Evolutionary conservation across 2,888 invertebrate species (phyloP), one percentile per base, ranked within the genome.

Genomic region (Himalopsyche japonica): DNA sequence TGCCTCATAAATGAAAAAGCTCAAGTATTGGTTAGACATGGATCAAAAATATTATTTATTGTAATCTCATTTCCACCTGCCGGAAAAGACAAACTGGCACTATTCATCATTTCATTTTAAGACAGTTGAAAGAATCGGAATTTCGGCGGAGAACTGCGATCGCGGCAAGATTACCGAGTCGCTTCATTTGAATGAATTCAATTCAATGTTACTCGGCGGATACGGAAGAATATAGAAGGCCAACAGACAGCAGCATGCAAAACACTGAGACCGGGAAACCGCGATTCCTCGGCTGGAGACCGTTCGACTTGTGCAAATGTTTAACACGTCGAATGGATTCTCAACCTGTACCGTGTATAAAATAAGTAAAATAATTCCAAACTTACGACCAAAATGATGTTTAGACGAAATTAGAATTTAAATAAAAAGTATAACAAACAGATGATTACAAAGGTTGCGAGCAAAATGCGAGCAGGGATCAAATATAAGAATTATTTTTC

Each of bases 391-490:
- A 87, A 88, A 86, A 87, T 88, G 82, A 85, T 86, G 86, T 85
- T 84, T 86, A 87, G 85, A 84, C 85, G 81, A 86, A 86, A 85
- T 84, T 76, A 86, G 86, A 88, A 89, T 87, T 89, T 88, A 89
- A 88, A 89, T 88, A 88, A 89, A 88, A 89, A 88, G 88, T 88
- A 88, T 87, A 88, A 87, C 87, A 87, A 88, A 88, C 88, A 88
- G 87, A 88, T 87, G 87, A 88, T 87, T 87, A 87, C 88, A 86
- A 85, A 87, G 87, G 88, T 88, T 87, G 86, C 85, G 87, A 88
- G 88, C 87, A 88, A 89, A 84, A 86, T 86, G 87, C 86, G 90
- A 90, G 90, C 90, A 89, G 90, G 90, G 90, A 90, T 90, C 90
- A 90, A 90, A 89, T 89, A 88, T 89, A 87, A 87, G 85, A 84